Evolutionary conservation across 2,888 invertebrate species (phyloP).

Genomic region (Liopterus haemorrhoidalis): DNA sequence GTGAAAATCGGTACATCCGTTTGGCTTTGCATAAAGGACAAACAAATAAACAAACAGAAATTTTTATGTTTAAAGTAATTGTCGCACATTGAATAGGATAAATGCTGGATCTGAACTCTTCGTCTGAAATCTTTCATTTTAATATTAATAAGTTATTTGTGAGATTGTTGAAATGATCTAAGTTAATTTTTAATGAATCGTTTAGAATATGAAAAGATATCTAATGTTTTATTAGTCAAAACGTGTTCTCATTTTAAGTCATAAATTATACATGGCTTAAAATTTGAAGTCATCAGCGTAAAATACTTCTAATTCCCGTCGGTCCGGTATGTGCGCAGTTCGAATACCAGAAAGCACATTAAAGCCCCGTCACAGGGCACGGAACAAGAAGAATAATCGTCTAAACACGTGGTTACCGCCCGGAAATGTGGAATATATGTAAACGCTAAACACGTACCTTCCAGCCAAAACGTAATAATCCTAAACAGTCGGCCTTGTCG

Average conservation of each 20-base stretch:
- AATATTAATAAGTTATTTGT: too few relatives aligned
- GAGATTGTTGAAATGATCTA: too few relatives aligned
- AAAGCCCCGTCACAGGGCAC: constrained; percentile 37
- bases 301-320: constrained; percentile 30
- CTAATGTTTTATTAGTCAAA: too few relatives aligned
- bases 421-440: constrained; percentile 31
- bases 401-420: constrained; percentile 35
- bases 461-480: constrained; percentile 21
- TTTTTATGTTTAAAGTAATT: too few relatives aligned
- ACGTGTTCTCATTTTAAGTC: too few relatives aligned
- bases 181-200: constrained; percentile 23
- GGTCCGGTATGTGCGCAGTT: constrained; percentile 23
- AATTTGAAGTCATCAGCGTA: constrained; percentile 31
- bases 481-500: too few relatives aligned
- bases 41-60: too few relatives aligned
- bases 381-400: constrained; percentile 39
- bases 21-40: too few relatives aligned
- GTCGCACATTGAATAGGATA: too few relatives aligned
- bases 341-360: constrained; percentile 35
- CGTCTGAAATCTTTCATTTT: too few relatives aligned
- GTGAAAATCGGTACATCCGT: too few relatives aligned
- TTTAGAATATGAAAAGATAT: constrained; percentile 22
- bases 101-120: too few relatives aligned
- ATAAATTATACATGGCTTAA: constrained; percentile 35
- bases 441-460: constrained; percentile 19